phyloP scores from a whole-genome alignment of 2,888 invertebrate species.

The Hemithea aestivaria region DNA sequence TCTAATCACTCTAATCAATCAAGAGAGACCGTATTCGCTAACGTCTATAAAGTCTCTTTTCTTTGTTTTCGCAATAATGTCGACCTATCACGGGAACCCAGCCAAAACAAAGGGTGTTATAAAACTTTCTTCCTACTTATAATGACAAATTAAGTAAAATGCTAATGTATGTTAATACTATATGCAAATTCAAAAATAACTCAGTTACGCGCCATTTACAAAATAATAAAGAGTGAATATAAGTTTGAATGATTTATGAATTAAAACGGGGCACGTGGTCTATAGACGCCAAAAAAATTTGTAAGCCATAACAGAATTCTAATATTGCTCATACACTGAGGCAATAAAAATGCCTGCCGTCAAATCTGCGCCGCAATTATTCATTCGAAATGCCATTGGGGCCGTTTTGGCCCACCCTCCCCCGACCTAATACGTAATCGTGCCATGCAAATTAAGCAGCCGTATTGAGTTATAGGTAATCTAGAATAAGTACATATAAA shows the following conservation, averaged over 20 bases:
- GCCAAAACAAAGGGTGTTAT: too few relatives aligned
- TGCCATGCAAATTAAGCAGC: conserved; percentile 35
- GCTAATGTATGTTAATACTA: too few relatives aligned
- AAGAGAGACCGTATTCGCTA: too few relatives aligned
- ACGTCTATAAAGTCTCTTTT: too few relatives aligned
- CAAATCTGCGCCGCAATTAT: conserved; percentile 68
- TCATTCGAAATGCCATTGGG: conserved; percentile 66
- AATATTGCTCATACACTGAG: conserved; percentile 52
- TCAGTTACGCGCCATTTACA: too few relatives aligned
- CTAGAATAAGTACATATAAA: conserved; percentile 19
- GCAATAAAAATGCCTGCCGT: conserved; percentile 72
- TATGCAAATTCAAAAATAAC: too few relatives aligned
- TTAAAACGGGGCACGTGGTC: conserved; percentile 11
- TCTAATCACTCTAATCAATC: too few relatives aligned
- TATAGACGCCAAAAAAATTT: conserved; percentile 30
- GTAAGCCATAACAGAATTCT: conserved; percentile 46
- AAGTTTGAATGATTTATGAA: conserved; percentile 8
- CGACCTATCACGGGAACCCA: too few relatives aligned
- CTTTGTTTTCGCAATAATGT: too few relatives aligned
- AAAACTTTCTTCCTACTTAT: too few relatives aligned
- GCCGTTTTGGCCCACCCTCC: conserved; percentile 35
- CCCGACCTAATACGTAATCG: conserved; percentile 28
- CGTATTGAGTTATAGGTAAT: conserved; percentile 27
- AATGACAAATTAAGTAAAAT: too few relatives aligned
- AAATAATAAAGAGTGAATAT: background rate